Conservation (phyloP, 2,888 invertebrate species). For the Drosophila diplacantha region DNA sequence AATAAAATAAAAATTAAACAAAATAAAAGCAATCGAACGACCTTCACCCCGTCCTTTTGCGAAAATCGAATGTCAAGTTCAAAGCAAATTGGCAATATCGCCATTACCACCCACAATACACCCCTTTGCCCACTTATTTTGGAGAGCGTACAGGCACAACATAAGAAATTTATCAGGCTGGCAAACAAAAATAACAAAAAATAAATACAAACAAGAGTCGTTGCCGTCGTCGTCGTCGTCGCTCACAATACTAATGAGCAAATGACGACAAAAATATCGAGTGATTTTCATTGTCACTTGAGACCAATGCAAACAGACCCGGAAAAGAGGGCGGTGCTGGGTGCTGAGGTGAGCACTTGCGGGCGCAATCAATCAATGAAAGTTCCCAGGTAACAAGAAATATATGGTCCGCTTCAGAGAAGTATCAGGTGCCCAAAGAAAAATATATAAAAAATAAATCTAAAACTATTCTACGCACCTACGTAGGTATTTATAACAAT, state of each 20-base stretch:
- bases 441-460: background rate
- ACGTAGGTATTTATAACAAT: background rate
- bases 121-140: constrained; percentile 1
- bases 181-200: constrained; percentile 43
- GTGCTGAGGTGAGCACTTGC: constrained; percentile 24
- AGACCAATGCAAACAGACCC: constrained; percentile 44
- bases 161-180: constrained; percentile 48
- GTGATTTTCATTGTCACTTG: constrained; percentile 48
- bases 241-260: constrained; percentile 45
- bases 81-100: constrained; percentile 53
- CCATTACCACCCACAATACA: constrained; percentile 11
- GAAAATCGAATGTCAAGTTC: constrained; percentile 67
- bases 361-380: constrained; percentile 42
- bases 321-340: constrained; percentile 12
- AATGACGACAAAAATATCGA: constrained; percentile 47
- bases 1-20: background rate
- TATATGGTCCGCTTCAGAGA: background rate
- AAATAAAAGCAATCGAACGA: constrained; percentile 33
- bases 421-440: no score
- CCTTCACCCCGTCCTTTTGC: constrained; percentile 58
- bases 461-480: background rate
- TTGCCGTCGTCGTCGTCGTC: constrained; percentile 17
- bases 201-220: constrained; percentile 37
- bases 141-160: constrained; percentile 46
- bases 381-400: constrained; percentile 12